Conservation (phyloP, 2,113 vertebrate species). For the Xenus cinereus region DNA sequence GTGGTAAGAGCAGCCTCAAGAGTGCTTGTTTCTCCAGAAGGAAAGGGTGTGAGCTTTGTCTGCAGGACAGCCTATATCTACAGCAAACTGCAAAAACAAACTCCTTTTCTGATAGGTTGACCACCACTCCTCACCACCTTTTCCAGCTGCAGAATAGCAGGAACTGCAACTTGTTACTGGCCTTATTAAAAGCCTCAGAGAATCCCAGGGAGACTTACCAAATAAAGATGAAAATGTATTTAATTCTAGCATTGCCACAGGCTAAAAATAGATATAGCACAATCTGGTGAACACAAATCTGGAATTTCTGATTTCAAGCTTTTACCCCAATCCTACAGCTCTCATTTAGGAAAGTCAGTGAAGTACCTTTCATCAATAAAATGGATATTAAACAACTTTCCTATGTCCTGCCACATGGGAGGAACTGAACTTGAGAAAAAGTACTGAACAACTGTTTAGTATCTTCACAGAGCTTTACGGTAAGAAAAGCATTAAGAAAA, state of each 20-base stretch:
- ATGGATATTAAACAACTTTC: not conserved
- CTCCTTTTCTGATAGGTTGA: not conserved
- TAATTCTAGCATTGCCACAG: not conserved
- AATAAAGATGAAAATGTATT: not conserved
- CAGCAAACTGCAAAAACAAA: not conserved
- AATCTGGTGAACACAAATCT: not conserved
- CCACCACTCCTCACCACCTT: not conserved
- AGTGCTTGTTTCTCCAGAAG: not conserved
- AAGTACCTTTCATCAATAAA: not conserved
- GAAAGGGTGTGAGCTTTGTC: not conserved
- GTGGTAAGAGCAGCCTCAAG: not conserved
- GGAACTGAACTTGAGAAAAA: not conserved
- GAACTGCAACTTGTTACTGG: not conserved
- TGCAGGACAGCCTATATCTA: not conserved
- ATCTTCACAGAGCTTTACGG: not conserved
- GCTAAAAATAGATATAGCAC: not conserved
- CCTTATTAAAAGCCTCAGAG: not conserved
- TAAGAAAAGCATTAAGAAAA: not conserved
- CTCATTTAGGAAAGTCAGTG: not conserved
- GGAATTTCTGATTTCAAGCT: not conserved
- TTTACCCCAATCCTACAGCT: not conserved
- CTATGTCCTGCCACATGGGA: not conserved
- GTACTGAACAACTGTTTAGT: not conserved
- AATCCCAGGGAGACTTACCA: not conserved
- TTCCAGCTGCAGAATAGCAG: not conserved